phyloP scores from a whole-genome alignment of 2,113 vertebrate species.

The Sapayoa aenigma region DNA sequence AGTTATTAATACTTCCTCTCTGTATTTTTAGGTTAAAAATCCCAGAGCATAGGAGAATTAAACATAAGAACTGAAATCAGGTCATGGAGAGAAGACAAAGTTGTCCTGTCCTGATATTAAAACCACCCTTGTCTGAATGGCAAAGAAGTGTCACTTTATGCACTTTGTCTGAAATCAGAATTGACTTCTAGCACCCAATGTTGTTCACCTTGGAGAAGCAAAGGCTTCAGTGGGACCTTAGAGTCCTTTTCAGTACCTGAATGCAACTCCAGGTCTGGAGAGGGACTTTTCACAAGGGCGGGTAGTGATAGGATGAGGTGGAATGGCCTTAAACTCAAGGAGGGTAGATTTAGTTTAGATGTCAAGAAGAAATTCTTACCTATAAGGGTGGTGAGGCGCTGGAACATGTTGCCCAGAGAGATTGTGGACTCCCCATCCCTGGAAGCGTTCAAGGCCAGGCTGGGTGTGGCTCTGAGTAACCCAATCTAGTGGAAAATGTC shows the following conservation, averaged over 20 bases:
- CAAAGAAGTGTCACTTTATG: background rate
- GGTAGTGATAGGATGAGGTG: background rate
- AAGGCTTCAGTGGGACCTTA: background rate
- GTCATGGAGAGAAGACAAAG: background rate
- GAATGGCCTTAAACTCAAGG: background rate
- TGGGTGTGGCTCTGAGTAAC: background rate
- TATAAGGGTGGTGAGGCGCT: background rate
- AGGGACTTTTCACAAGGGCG: background rate
- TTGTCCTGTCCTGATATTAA: background rate
- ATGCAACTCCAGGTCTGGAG: background rate
- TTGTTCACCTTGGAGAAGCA: background rate
- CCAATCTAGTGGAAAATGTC: background rate
- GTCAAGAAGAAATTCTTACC: background rate
- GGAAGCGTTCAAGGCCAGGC: no score
- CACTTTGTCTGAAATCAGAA: slow-evolving; percentile 11
- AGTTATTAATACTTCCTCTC: background rate
- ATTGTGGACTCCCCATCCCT: background rate
- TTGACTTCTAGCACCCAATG: background rate
- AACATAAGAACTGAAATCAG: background rate
- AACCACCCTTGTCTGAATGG: background rate
- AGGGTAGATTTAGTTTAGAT: no score
- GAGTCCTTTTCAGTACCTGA: background rate
- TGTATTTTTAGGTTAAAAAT: background rate
- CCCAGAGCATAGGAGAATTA: background rate
- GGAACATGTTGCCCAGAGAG: background rate